Evolutionary conservation across 1,140 invertebrate genomes (phyloP), one percentile per base, ranked within the genome.

Genomic region (Heliconius melpomene): DNA sequence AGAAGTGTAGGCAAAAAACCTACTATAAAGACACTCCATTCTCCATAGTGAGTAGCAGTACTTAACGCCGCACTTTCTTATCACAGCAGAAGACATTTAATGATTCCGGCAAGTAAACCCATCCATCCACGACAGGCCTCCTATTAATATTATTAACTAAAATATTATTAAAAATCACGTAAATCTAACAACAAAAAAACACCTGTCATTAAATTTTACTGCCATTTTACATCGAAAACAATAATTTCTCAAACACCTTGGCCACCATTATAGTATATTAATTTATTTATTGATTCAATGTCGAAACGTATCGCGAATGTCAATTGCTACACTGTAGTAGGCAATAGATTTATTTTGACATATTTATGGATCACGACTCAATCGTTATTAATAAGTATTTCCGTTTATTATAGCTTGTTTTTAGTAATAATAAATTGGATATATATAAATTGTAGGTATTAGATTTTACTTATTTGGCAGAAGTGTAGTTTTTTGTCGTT

Each of bases 321-420:
- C 82, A 84, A 85, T 85, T 83, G 79, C 74, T 74, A 79, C 79
- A 72, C 77, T 79, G 57, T 76, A 83, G 82, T 83, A 85, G 80
- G 57, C 74, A 83, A 83, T 83, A 85, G 80, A 83, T 85, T 83
- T 80, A 80, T 79, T 72, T 79, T 83, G 84, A 85, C 80, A 78
- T 83, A 84, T 85, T 85, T 85, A 85, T 82, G 78, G 77, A 54
- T 20, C 79, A 83, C 84, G 77, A 74, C 77, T 78, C 74, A 77
- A 78, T 72, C 77, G 75, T 74, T 76, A 81, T 83, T 85, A 85
- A 83, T 85, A 82, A 78, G 72, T 23, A 72, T 26, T 74, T 75
- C 32, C 73, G 46, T 79, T 79, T 60, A 36, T 60, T 52, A 38
- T 75, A n/a, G 36, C 20, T 75, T 74, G 73, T 74, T 74, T 20